Evolutionary conservation across 1,140 invertebrate species (phyloP), one percentile per base, ranked within the genome.

Genomic region (Papilio polytes): DNA sequence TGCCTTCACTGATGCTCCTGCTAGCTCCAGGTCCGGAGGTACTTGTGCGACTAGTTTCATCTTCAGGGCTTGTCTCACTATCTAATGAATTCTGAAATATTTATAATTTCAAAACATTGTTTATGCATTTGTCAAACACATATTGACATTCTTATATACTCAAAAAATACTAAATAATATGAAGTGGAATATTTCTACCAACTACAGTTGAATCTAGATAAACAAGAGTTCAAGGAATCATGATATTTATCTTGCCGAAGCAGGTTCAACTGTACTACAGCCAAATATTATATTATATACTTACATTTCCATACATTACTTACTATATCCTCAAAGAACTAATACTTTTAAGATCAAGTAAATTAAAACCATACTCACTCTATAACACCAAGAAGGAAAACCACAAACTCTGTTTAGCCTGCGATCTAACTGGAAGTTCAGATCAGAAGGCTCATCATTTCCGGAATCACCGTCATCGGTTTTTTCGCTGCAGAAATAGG

Each of bases 401-500:
- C 86, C 85, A 74, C 86, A 92, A 12, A 86, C 80, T 88, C 88
- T 92, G 51, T 92, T 91, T 0, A 89, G 59, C 81, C 86, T 91
- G 3, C 90, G 85, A 66, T 93, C 93, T 20, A 91, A 87, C 74
- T 89, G 95, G 90, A 96, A 95, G 94, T 95, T 97, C 78, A 96
- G 89, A 91, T 97, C 97, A 70, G 97, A 97, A n/a, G 98, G 98
- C 90, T 99, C 98, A 91, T 99, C 98, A 91, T 98, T 99, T 4
- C 98, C 98, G 0, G 98, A 98, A 91, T 99, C 98, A 88, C 98
- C 98, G 86, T 98, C 98, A 91, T 98, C 98, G 22, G 97, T 98
- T 95, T 98, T 98, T 96, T 98, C 94, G 85, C 92, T 95, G 81
- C 86, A 93, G 84, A 95, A 94, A 83, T 96, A 96, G 74, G 96